Conservation (phyloP, 23 tunicate genomes). For the Halocynthia roretzi region DNA sequence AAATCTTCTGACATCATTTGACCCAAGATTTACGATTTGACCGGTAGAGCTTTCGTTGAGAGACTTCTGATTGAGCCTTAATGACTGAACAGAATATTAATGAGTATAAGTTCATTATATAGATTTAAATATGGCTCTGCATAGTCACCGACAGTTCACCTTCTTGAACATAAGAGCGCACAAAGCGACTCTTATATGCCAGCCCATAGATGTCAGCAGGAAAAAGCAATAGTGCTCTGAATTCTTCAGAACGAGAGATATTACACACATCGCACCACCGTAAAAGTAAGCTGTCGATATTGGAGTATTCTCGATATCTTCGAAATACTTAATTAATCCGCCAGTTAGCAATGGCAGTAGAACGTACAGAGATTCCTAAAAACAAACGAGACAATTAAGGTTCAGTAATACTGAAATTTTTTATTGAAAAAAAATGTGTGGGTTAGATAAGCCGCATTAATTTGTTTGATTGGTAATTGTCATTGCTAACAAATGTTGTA, state of each 20-base stretch:
- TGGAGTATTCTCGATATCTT: too few species aligned
- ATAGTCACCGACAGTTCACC: background rate
- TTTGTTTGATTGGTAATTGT: too few species aligned
- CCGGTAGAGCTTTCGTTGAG: conserved; percentile 49
- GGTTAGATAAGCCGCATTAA: too few species aligned
- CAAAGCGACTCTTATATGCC: conserved; percentile 49
- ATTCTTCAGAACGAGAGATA: conserved; percentile 1
- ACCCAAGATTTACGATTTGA: conserved; percentile 58
- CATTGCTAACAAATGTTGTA: too few species aligned
- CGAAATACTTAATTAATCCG: too few species aligned
- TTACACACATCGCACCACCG: conserved; percentile 16
- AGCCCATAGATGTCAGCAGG: conserved; percentile 25
- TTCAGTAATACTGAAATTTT: too few species aligned
- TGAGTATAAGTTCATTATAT: background rate
- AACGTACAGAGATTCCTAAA: too few species aligned
- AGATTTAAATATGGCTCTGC: too few species aligned
- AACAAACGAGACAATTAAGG: too few species aligned
- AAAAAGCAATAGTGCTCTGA: conserved; percentile 4
- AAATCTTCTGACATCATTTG: conserved; percentile 70
- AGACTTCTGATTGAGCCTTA: conserved; percentile 41
- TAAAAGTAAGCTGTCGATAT: conserved; percentile 23
- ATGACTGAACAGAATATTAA: conserved; percentile 32
- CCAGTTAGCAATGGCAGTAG: too few species aligned
- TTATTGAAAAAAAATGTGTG: too few species aligned
- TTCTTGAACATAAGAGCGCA: conserved; percentile 75